These are phyloP conservation scores for Lordiphosa collinella DNA, from an alignment of 1,140 invertebrate genomes.

Conservation along the genomic window DNA sequence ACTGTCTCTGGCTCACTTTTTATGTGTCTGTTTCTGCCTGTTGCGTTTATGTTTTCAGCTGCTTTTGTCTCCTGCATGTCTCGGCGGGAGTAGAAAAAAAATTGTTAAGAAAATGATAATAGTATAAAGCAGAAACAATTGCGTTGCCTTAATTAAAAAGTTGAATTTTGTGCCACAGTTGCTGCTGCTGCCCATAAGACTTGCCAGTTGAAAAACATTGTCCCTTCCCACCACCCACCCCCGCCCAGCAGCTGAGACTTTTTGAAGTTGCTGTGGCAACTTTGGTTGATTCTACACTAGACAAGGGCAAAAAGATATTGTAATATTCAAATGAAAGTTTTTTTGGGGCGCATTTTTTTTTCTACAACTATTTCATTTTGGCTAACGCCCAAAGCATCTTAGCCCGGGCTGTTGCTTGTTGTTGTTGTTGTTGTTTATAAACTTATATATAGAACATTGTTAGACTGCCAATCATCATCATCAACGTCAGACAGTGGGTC, in stretches of 20 bases:
- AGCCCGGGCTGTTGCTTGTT: slow-evolving; percentile 18
- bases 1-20: slow-evolving; percentile 13
- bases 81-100: slow-evolving; percentile 23
- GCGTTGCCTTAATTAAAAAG: slow-evolving; percentile 67
- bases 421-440: slow-evolving; percentile 7
- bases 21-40: slow-evolving; percentile 61
- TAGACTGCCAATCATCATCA: not conserved
- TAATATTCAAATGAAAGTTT: too few species aligned
- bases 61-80: slow-evolving; percentile 26
- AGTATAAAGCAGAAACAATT: slow-evolving; percentile 47
- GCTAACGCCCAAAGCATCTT: too few species aligned
- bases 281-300: not conserved
- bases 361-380: too few species aligned
- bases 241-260: slow-evolving; percentile 22
- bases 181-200: slow-evolving; percentile 40
- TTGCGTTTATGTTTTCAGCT: slow-evolving; percentile 38
- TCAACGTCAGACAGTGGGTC: not conserved
- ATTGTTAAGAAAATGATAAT: slow-evolving; percentile 21
- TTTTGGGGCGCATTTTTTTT: not conserved
- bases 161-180: slow-evolving; percentile 55
- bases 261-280: not conserved
- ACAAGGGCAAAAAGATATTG: too few species aligned
- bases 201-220: slow-evolving; percentile 21
- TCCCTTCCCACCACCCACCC: not conserved
- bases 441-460: too few species aligned